Percentiles rank a stretch among this genome's conserved stretches.
phyloP scores from a whole-genome alignment of 2,888 invertebrate genomes.

The Salticus scenicus region DNA sequence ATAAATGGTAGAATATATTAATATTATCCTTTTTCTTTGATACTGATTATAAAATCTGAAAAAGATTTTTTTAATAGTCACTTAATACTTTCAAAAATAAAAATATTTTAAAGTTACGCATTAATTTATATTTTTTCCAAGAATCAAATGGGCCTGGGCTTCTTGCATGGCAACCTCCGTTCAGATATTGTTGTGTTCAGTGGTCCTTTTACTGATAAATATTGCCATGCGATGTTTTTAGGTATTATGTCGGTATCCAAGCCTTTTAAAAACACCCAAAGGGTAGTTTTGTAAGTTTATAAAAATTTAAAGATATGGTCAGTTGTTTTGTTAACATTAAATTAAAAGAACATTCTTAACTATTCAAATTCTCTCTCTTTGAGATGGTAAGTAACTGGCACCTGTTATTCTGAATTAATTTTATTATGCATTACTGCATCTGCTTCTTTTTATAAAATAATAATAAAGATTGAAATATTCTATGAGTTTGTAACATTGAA shows the following conservation, averaged over 20 bases:
- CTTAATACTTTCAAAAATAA: no score
- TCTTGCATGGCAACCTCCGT: constrained; percentile 62
- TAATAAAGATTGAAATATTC: no score
- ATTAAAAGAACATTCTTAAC: neutral
- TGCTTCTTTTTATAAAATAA: no score
- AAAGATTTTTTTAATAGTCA: no score
- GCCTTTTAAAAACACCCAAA: neutral
- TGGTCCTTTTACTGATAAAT: constrained; percentile 58
- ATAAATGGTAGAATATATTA: no score
- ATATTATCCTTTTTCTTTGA: no score
- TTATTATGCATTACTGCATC: no score
- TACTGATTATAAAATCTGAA: no score
- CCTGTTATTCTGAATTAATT: constrained; percentile 26
- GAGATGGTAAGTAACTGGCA: constrained; percentile 42
- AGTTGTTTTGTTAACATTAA: neutral
- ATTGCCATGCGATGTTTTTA: constrained; percentile 42
- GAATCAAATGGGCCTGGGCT: constrained; percentile 54
- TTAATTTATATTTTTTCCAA: constrained; percentile 44
- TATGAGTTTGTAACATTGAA: no score
- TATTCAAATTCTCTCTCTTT: constrained; percentile 7
- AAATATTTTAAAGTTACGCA: neutral
- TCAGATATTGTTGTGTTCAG: constrained; percentile 59
- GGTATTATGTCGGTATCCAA: neutral
- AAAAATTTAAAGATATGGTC: neutral
- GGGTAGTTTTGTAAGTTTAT: neutral